Conservation (phyloP, 2,113 vertebrate species). For the Crotalus helleri region DNA sequence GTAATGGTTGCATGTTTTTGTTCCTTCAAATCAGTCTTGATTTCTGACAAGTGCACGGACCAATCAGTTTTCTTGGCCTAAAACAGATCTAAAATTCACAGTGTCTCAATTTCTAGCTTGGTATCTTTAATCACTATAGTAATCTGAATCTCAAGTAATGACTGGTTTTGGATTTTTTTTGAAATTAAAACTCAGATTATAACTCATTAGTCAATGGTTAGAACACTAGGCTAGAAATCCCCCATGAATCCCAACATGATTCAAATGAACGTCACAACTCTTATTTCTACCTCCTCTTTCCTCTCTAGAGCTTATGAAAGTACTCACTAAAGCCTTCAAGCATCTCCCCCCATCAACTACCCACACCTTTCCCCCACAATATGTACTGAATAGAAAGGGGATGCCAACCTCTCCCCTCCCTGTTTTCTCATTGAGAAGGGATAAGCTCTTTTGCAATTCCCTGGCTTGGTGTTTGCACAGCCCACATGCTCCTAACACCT, state of each 20-base stretch:
- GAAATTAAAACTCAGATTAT: not conserved
- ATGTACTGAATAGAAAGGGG: not conserved
- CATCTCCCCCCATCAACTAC: not conserved
- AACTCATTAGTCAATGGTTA: not conserved
- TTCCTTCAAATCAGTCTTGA: not conserved
- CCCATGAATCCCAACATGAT: not conserved
- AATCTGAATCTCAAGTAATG: not conserved
- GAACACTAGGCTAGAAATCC: not conserved
- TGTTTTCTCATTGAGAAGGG: not conserved
- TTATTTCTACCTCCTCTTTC: not conserved
- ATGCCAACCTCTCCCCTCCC: not conserved
- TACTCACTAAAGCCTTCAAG: not conserved
- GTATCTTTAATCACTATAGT: not conserved
- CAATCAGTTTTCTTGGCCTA: not conserved
- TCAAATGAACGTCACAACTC: not conserved
- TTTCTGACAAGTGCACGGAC: not conserved
- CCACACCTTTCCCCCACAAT: not conserved
- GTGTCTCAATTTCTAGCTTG: not conserved
- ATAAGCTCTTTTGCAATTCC: not conserved
- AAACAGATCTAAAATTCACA: not conserved
- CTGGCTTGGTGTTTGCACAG: not conserved
- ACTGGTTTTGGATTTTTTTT: not conserved
- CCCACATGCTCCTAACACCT: not conserved
- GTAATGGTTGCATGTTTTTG: not conserved
- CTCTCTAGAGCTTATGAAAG: not conserved